Base-by-base conservation (phyloP, 1,140 invertebrate genomes). In the Zophobas atratus region DNA sequence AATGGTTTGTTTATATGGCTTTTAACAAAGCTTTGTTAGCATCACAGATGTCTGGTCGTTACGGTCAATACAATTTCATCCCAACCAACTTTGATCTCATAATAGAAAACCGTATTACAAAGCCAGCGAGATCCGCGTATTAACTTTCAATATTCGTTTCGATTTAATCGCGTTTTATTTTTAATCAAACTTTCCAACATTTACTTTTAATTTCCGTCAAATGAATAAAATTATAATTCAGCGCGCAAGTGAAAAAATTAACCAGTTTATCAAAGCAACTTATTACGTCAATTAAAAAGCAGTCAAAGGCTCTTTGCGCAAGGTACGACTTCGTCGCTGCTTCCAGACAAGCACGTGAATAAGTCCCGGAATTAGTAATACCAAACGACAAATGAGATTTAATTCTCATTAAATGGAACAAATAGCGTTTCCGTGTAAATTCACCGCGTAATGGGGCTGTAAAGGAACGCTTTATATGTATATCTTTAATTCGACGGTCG, bases 361-460 rank as follows among this genome's bases (percentile, higher is more conserved):
- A 43, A 43, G 60, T 43, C 38, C 39, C 38, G 33, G 60, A 67
- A 67, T 67, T 67, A 67, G 60, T 41, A 67, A 43, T 67, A 67
- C 60, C 60, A 67, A 67, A 67, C 60, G 60, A 43, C 60, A 67
- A 75, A 75, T 75, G 71, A 74, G 76, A 77, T 75, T 77, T 77
- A 75, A 77, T 77, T 60, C 77, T 56, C 55, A 51, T 72, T 72
- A 53, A 56, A 67, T 41, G 48, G 46, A 72, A 72, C 70, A 56
- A 67, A 75, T 78, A 74, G 49, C 72, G 55, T 49, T 78, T 78
- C 77, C 77, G 46, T 56, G 56, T 78, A 78, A 77, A 76, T 76
- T 78, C 55, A 78, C 77, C 77, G 51, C 77, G 48, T 78, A 78
- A 78, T 78, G 77, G 73, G 73, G 51, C 70, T 67, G 60, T 67